Evolutionary conservation across 2,113 vertebrate genomes (phyloP), one percentile per base, ranked within the genome.

Genomic region (Nettapus auritus): DNA sequence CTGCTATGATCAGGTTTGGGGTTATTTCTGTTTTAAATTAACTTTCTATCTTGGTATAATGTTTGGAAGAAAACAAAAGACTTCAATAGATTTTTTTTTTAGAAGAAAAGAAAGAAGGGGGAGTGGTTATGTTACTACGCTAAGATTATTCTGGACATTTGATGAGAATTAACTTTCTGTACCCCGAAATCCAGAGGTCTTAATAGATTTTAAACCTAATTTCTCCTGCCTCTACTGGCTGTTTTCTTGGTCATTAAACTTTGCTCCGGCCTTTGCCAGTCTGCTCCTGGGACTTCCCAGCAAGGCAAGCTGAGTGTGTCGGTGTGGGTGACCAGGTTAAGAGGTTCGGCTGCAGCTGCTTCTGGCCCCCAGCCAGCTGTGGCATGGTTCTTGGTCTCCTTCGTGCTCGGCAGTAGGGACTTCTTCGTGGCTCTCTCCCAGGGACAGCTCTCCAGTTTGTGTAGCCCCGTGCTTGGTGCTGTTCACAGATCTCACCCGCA

Each of bases 11-110:
- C 50, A 25, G 75, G 59, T 66, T 73, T 86, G 79, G 50, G 53
- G 53, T 84, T 91, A 50, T 59, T 87, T 78, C 78, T 84, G 29
- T 42, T 94, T 91, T 82, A 53, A 94, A 89, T 93, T 82, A 73
- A 57, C 67, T 76, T 89, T 60, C 34, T 15, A 33, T 71, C 56
- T 90, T 44, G 78, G 53, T 89, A 52, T 48, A 48, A 15, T 20
- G 18, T 42, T 85, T 79, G 82, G 70, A 91, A 88, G 71, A 88
- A 91, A 75, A 21, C 15, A 73, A 50, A 89, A 88, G 0, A 52
- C 36, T 80, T 66, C 73, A 82, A 76, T n/a, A 55, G 5, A 22
- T 80, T 76, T 93, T 69, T 76, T 79, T 79, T 93, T 77, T 76
- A 53, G 57, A 40, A 82, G 44, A 68, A 68, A 85, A 53, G 69